Base-by-base conservation (phyloP, 2,797 vertebrate genomes). In the Lateolabrax maculatus region DNA sequence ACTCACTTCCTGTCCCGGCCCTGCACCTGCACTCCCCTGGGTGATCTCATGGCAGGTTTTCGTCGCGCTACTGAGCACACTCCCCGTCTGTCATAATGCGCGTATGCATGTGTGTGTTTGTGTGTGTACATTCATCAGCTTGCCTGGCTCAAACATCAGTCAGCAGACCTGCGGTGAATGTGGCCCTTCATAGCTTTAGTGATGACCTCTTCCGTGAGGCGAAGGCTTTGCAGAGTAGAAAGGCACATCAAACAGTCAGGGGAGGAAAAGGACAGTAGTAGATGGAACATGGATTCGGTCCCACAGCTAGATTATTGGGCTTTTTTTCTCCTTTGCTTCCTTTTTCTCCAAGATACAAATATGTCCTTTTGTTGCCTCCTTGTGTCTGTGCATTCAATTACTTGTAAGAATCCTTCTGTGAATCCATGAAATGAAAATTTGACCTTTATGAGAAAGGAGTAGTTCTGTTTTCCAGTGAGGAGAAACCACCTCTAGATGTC, bases 21-120 rank as follows among this genome's bases (percentile, higher is more conserved):
- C 93, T 92, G 93, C 95, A 95, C 94, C 94, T 91, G 94, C 94
- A 91, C 90, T 92, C 90, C 85, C 91, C 87, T 89, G 89, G 91
- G 83, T 95, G 95, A 95, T 95, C 94, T 95, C 94, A 96, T 95
- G 94, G 93, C 93, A 95, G 93, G 93, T 94, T 95, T 95, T 95
- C 88, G 89, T 78, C 56, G 70, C 75, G 68, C 86, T 57, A 75
- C 81, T 21, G 46, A 84, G 82, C 81, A 89, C 79, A 84, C 89
- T 90, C 89, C 71, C 87, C 80, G 84, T 92, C 90, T 92, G 89
- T 84, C 79, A 78, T 66, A 77, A 79, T 60, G 65, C 43, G n/a
- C 31, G 36, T 72, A 71, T 87, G 79, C 62, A 77, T 79, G 77
- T 52, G 83, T 66, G 57, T 85, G 86, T 92, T 86, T 91, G 74